Evolutionary conservation across 2,888 invertebrate species (phyloP), one percentile per base, ranked within the genome.

Genomic region (Tenodera sinensis): DNA sequence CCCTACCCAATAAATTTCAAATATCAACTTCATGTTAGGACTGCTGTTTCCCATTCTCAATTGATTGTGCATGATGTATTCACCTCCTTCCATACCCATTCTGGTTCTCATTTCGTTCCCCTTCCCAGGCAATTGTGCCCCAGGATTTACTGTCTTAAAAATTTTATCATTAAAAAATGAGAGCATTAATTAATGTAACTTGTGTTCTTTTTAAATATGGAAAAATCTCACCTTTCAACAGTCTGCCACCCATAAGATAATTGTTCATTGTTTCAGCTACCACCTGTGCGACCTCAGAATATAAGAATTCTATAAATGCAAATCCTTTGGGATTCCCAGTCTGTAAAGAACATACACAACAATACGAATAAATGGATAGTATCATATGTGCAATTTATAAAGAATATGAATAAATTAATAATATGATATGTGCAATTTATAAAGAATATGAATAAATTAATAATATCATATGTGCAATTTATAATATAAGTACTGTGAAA

Each of bases 251-350:
- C 98, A 99, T 98, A 0, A 99, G 94, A 93, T 99, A 99, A 93
- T 99, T 99, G 93, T 99, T 96, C 99, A 99, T 99, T 0, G 98
- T 97, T 91, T 98, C 97, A 0, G 99, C 98, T 4, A 97, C 99
- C 91, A 99, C 96, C 93, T 98, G 95, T 0, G 98, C 99, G 0
- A 99, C 99, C 90, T 97, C 96, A 27, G 96, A 95, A 91, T 96
- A 95, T 89, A 94, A 93, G 93, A 99, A 99, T 93, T 99, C 97
- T 1, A 99, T 95, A 93, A 97, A 99, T 0, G 97, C 99, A 94
- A 95, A 98, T 0, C 99, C 98, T 93, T 97, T 97, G 89, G 97
- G 96, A 90, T 95, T 96, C 0, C 98, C 98, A 34, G 97, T 97
- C 93, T 96, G 91, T 83, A 93, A 92, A 86, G 90, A 91, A 90